Conservation (phyloP, 2,797 vertebrate species). For the Xiphorhynchus erythropygius region DNA sequence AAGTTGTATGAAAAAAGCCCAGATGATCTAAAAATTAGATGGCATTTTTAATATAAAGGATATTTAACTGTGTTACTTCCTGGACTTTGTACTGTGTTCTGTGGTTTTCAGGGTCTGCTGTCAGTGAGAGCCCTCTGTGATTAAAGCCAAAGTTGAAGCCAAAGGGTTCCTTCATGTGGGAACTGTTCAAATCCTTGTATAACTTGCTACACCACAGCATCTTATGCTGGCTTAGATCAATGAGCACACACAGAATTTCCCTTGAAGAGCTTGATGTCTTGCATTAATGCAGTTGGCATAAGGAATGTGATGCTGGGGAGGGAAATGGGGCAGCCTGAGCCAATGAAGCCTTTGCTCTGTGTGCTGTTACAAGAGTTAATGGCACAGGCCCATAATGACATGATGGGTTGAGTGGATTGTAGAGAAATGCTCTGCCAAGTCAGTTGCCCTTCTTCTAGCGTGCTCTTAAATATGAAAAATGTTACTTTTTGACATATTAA, state of each 20-base stretch:
- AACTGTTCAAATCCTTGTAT: neutral
- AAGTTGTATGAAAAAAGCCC: neutral
- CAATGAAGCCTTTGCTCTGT: neutral
- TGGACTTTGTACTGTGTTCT: neutral
- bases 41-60: neutral
- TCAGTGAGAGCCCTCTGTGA: neutral
- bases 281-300: neutral
- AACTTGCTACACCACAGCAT: neutral
- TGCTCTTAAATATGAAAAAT: neutral
- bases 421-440: neutral
- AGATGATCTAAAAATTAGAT: neutral
- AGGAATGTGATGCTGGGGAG: neutral
- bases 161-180: neutral
- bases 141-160: neutral
- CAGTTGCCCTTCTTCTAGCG: neutral
- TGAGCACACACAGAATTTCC: neutral
- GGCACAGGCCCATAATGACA: neutral
- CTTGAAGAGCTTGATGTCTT: neutral
- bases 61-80: neutral
- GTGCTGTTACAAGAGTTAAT: neutral
- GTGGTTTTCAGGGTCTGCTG: neutral
- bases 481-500: neutral
- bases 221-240: neutral
- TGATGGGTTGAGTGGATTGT: neutral
- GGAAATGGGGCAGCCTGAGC: neutral